A percentile compares a stretch with the other conserved stretches of the same genome.
phyloP scores from a whole-genome alignment of 2,113 vertebrate genomes.

The Phalacrocorax pelagicus region DNA sequence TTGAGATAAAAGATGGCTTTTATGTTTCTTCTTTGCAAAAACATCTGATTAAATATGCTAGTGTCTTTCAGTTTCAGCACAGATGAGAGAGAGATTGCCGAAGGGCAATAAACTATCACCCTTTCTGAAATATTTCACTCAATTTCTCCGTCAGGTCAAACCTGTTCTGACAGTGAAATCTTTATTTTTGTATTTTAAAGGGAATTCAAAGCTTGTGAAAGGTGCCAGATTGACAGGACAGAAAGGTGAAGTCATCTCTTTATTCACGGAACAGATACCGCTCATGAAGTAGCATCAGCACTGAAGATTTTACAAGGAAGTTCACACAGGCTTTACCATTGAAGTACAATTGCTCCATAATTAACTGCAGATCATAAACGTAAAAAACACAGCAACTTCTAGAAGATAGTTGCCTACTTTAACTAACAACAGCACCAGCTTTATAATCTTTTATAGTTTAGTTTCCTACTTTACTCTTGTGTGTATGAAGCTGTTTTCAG shows the following conservation, averaged over 20 bases:
- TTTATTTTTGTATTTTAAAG: constrained; percentile 16
- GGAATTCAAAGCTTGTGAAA: background rate
- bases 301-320: background rate
- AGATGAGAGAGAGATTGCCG: background rate
- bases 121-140: background rate
- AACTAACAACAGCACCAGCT: background rate
- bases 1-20: background rate
- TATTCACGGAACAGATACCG: background rate
- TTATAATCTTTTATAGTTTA: background rate
- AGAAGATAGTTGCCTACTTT: background rate
- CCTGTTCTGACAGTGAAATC: constrained; percentile 7
- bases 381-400: background rate
- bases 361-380: background rate
- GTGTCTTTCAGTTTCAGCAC: background rate
- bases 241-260: background rate
- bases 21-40: background rate
- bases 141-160: background rate
- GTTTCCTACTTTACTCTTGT: background rate
- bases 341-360: background rate
- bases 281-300: background rate
- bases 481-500: background rate
- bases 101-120: background rate
- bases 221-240: background rate
- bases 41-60: background rate
- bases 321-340: background rate